phyloP scores from a whole-genome alignment of 1,140 invertebrate genomes.

The Heliconius hewitsoni region DNA sequence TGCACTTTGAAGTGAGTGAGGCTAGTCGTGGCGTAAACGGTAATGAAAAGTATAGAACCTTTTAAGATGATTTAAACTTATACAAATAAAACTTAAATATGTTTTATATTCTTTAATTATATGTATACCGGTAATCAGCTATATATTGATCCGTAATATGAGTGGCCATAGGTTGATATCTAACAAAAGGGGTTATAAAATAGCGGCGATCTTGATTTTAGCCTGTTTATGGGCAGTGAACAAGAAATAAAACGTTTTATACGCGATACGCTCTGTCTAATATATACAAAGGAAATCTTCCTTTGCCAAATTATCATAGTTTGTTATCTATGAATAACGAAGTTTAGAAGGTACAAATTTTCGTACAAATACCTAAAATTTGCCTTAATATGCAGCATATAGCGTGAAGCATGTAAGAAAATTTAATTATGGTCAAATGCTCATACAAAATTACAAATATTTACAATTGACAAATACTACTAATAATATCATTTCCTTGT shows the following conservation, averaged over 20 bases:
- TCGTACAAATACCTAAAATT: background rate
- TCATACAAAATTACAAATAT: background rate
- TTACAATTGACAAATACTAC: background rate
- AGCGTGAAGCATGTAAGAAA: no score
- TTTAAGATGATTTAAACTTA: no score
- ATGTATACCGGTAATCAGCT: no score
- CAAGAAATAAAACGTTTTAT: background rate
- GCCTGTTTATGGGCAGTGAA: background rate
- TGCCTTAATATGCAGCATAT: no score
- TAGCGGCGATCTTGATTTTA: background rate
- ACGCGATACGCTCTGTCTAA: slow-evolving; percentile 2
- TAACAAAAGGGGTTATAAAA: background rate
- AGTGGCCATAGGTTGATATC: background rate
- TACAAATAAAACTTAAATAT: no score
- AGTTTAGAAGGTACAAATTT: background rate
- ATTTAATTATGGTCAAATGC: no score
- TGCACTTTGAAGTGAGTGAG: no score
- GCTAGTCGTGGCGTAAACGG: no score
- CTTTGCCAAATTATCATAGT: background rate
- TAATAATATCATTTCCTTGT: background rate
- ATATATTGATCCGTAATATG: background rate
- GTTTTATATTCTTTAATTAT: no score
- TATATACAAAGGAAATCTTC: background rate
- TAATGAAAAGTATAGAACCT: no score
- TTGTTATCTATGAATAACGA: background rate